Conservation (phyloP, 1,140 invertebrate genomes). For the Musca vetustissima region DNA sequence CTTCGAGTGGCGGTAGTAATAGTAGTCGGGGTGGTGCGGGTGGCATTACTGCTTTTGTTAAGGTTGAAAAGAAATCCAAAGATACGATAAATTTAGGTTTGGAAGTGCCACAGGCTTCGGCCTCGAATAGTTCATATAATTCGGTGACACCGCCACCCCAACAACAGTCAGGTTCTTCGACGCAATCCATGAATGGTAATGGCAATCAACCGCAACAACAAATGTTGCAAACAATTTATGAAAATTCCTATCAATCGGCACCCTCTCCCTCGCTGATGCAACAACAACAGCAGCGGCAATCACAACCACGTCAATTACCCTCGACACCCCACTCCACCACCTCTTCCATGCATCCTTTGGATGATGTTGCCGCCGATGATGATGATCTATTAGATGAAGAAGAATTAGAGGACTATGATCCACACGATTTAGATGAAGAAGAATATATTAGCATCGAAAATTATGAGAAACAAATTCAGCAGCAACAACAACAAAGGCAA, state of each 20-base stretch:
- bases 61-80: constrained; percentile 4
- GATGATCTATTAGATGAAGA: constrained; percentile 41
- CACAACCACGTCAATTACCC: not conserved
- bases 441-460: not conserved
- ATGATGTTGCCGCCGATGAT: constrained; percentile 44
- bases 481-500: constrained; percentile 12
- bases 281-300: not conserved
- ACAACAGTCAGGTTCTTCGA: too few species aligned
- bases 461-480: not conserved
- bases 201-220: too few species aligned
- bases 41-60: not conserved
- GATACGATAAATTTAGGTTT: not conserved
- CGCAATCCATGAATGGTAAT: not conserved
- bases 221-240: too few species aligned
- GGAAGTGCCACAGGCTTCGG: not conserved
- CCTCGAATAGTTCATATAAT: not conserved
- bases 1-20: not conserved
- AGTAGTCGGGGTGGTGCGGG: not conserved
- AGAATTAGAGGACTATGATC: constrained; percentile 34
- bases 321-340: not conserved
- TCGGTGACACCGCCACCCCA: not conserved
- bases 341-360: constrained; percentile 26
- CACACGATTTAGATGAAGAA: not conserved
- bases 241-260: not conserved
- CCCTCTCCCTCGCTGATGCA: not conserved